Evolutionary conservation across 1,140 invertebrate genomes (phyloP).

Genomic region (Aradophagus sp.): DNA sequence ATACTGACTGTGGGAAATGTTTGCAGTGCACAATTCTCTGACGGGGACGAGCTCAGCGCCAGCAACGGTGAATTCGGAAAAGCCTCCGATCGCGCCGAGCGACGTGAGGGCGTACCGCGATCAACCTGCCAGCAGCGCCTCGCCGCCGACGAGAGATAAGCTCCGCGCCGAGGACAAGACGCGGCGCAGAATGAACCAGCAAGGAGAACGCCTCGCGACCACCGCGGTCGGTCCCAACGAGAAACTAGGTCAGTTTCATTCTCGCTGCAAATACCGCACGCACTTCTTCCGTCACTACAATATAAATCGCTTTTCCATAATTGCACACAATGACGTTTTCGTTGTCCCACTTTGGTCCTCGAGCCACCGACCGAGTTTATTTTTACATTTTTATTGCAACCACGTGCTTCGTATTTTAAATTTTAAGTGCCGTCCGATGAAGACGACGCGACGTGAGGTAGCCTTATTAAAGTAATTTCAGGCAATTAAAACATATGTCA

Average conservation of each 20-base stretch:
- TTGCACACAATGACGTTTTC: slow-evolving; percentile 30
- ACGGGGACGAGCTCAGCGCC: slow-evolving; percentile 27
- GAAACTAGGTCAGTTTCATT: slow-evolving; percentile 66
- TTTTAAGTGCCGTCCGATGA: too few species aligned
- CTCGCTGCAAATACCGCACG: slow-evolving; percentile 33
- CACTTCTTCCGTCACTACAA: slow-evolving; percentile 33
- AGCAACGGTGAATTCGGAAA: slow-evolving; percentile 57
- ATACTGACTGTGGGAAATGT: too few species aligned
- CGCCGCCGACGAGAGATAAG: slow-evolving; percentile 83
- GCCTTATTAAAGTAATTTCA: too few species aligned
- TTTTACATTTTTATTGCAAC: neutral
- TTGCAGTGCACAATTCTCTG: slow-evolving; percentile 38
- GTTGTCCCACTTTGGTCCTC: slow-evolving; percentile 5
- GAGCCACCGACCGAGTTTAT: slow-evolving; percentile 11
- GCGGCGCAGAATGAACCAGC: slow-evolving; percentile 71
- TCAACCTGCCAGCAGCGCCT: slow-evolving; percentile 82
- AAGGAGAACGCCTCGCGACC: slow-evolving; percentile 61
- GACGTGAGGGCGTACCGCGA: slow-evolving; percentile 74
- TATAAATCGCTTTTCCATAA: slow-evolving; percentile 37
- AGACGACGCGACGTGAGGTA: too few species aligned
- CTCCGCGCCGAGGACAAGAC: slow-evolving; percentile 82
- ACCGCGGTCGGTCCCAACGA: slow-evolving; percentile 55
- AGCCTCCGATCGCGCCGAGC: slow-evolving; percentile 64
- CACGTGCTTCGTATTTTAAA: too few species aligned
- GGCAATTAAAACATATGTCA: too few species aligned